These are phyloP conservation scores for Neolamprologus brichardi DNA, from an alignment of 2,113 vertebrate species.

Conservation along the genomic window DNA sequence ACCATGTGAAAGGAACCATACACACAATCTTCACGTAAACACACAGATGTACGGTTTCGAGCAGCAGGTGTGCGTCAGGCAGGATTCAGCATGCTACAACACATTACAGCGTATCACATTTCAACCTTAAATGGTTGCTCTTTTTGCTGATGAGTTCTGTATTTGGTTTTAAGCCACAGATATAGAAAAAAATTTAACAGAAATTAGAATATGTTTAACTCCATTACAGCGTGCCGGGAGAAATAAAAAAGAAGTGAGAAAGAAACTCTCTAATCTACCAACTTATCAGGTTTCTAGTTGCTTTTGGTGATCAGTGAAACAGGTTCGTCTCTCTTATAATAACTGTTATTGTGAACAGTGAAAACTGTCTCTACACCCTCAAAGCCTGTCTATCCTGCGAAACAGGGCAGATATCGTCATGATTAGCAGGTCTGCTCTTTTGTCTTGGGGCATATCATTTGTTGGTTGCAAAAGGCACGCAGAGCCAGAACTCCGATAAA, in stretches of 20 bases:
- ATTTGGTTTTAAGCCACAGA: neutral
- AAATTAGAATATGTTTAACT: neutral
- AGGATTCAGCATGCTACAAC: neutral
- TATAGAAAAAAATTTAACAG: neutral
- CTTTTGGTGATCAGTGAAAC: neutral
- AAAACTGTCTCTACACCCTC: neutral
- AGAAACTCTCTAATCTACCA: neutral
- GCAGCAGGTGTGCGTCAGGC: conserved; percentile 10
- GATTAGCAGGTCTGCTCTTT: neutral
- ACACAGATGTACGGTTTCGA: neutral
- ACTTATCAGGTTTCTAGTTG: neutral
- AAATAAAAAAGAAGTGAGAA: neutral
- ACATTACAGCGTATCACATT: neutral
- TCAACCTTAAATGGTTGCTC: neutral
- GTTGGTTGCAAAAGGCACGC: neutral
- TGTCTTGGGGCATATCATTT: neutral
- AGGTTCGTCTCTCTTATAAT: neutral
- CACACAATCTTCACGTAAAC: neutral
- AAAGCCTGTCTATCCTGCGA: neutral
- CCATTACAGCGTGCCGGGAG: neutral
- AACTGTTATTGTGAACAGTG: neutral
- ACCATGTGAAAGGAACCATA: neutral
- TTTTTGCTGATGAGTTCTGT: neutral
- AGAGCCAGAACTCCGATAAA: neutral
- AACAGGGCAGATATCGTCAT: neutral